A percentile compares a stretch with the other conserved stretches of the same genome.
Conservation (phyloP, 2,113 vertebrate species). For the Mobula birostris region DNA sequence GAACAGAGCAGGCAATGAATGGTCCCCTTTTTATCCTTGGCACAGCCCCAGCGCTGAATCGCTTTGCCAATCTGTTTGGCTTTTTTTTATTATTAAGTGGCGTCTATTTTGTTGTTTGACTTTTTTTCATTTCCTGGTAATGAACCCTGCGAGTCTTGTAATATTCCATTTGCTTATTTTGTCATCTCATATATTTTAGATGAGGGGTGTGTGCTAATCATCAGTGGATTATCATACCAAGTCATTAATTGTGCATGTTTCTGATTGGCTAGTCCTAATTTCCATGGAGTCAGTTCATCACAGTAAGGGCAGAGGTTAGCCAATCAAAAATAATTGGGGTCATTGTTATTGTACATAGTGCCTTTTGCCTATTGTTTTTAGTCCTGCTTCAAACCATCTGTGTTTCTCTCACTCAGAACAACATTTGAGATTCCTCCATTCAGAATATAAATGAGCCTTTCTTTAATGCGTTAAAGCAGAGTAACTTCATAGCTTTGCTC, state of each 20-base stretch:
- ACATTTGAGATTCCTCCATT: slow-evolving; percentile 34
- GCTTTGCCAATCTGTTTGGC: neutral
- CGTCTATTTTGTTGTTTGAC: slow-evolving; percentile 7
- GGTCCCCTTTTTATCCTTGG: neutral
- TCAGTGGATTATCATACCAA: slow-evolving; percentile 8
- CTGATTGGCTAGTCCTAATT: slow-evolving; percentile 14
- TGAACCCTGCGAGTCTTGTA: neutral
- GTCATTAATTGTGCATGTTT: slow-evolving; percentile 16
- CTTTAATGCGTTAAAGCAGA: neutral
- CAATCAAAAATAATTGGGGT: slow-evolving; percentile 36
- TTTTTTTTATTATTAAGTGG: neutral
- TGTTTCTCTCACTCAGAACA: neutral
- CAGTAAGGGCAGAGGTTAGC: slow-evolving; percentile 10
- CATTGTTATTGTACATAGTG: slow-evolving; percentile 2
- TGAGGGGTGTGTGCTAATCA: neutral
- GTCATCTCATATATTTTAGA: neutral
- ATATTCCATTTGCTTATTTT: slow-evolving; percentile 5
- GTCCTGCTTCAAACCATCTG: neutral
- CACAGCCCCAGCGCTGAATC: too few relatives aligned
- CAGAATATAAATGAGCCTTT: slow-evolving; percentile 27
- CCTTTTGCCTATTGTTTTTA: slow-evolving; percentile 23
- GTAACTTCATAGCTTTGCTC: neutral
- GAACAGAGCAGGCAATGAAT: neutral
- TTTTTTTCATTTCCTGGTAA: neutral
- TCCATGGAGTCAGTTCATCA: slow-evolving; percentile 22